phyloP scores from a whole-genome alignment of 2,888 invertebrate genomes.

The Plebejus anna region DNA sequence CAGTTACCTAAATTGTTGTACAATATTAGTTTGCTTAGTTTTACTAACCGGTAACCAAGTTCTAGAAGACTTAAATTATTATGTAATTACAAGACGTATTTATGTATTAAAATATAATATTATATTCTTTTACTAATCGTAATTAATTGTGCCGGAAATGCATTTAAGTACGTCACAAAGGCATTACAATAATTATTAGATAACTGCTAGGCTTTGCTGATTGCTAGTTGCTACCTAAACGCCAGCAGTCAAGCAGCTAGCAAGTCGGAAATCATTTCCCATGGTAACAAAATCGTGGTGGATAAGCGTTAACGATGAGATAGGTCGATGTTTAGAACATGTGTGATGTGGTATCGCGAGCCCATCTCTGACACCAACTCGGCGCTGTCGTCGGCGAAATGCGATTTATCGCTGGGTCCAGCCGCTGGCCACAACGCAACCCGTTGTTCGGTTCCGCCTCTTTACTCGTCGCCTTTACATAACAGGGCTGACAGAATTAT shows the following conservation, averaged over 20 bases:
- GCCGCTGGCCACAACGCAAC: constrained; percentile 53
- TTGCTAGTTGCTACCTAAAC: not conserved
- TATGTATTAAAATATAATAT: not conserved
- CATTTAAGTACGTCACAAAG: not conserved
- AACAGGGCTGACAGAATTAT: constrained; percentile 54
- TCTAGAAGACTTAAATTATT: not conserved
- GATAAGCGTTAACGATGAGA: constrained; percentile 5
- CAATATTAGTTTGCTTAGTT: not conserved
- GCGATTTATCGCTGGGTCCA: constrained; percentile 59
- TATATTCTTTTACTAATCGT: not conserved
- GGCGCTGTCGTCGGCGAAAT: constrained; percentile 63
- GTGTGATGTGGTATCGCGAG: constrained; percentile 58
- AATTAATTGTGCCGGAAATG: not conserved
- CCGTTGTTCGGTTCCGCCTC: constrained; percentile 66
- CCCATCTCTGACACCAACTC: constrained; percentile 56
- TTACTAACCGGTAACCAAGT: not conserved
- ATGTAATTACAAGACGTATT: not conserved
- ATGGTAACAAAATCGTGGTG: not conserved
- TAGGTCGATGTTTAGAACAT: constrained; percentile 37
- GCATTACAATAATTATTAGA: too few relatives aligned
- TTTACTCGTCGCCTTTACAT: constrained; percentile 46
- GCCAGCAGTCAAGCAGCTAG: not conserved
- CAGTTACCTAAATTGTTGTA: not conserved
- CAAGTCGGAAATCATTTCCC: not conserved
- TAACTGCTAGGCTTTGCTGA: too few relatives aligned